These are phyloP conservation scores for Leuciscus waleckii DNA, from an alignment of 2,797 vertebrate genomes.

Conservation along the genomic window DNA sequence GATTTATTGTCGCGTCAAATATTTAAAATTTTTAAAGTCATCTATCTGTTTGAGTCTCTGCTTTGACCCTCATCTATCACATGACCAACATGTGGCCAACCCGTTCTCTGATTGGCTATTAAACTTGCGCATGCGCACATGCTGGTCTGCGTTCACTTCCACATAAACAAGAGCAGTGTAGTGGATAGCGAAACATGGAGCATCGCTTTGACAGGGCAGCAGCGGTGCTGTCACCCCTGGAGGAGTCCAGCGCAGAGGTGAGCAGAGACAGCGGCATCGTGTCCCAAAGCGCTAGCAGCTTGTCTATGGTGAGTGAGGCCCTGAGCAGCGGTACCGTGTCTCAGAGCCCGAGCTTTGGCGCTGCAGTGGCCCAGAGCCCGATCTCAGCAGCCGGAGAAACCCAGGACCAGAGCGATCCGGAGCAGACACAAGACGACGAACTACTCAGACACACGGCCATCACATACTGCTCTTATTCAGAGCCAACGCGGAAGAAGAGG, in stretches of 20 bases:
- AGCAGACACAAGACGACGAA: conserved; percentile 71
- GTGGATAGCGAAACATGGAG: conserved; percentile 69
- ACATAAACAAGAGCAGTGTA: conserved; percentile 17
- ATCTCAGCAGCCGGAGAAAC: conserved; percentile 66
- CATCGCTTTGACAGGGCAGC: conserved; percentile 75
- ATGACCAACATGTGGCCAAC: conserved; percentile 19
- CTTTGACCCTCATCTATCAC: not conserved
- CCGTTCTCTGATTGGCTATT: conserved; percentile 10
- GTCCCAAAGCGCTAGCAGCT: conserved; percentile 90
- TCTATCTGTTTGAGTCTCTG: not conserved
- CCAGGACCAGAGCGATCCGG: conserved; percentile 55
- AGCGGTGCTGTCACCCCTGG: conserved; percentile 78
- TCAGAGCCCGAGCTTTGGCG: conserved; percentile 90
- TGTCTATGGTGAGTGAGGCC: conserved; percentile 85
- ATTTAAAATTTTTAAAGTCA: not conserved
- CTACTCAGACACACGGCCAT: conserved; percentile 73
- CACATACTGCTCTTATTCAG: conserved; percentile 83
- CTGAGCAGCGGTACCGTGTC: conserved; percentile 86
- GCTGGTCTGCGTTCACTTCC: not conserved
- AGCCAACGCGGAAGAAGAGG: conserved; percentile 82
- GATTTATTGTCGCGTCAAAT: not conserved
- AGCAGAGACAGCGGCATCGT: conserved; percentile 92
- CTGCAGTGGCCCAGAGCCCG: conserved; percentile 71
- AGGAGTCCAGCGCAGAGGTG: conserved; percentile 74
- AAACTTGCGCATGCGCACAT: conserved; percentile 8